phyloP scores from a whole-genome alignment of 2,888 invertebrate species.

The Hermaeophaga mercurialis region DNA sequence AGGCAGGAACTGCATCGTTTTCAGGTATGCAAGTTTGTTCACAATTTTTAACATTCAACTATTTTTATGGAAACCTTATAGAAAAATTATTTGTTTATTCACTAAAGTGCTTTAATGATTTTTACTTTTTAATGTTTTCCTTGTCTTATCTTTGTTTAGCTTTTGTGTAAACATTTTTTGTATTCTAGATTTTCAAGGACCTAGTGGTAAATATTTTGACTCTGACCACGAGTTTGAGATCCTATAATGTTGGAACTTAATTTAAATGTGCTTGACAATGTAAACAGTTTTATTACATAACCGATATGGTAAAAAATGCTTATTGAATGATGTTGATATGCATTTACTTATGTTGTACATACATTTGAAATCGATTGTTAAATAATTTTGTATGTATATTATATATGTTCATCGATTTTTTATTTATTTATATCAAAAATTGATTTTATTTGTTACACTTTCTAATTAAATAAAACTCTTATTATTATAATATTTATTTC shows the following conservation, averaged over 20 bases:
- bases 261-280: conserved; percentile 4
- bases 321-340: conserved; percentile 26
- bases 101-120: too few species aligned
- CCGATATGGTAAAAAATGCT: conserved; percentile 13
- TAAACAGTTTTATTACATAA: conserved; percentile 9
- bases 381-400: conserved; percentile 30
- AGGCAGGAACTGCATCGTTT: conserved; percentile 37
- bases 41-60: too few species aligned
- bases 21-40: too few species aligned
- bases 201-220: conserved; percentile 65
- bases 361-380: conserved; percentile 19
- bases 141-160: too few species aligned
- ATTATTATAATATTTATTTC: conserved; percentile 57
- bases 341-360: conserved; percentile 32
- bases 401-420: conserved; percentile 24
- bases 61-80: too few species aligned
- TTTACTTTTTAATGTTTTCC: background rate
- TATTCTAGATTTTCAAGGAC: conserved; percentile 64
- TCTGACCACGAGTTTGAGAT: conserved; percentile 86
- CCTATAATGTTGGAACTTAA: conserved; percentile 59
- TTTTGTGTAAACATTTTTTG: background rate
- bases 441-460: conserved; percentile 23
- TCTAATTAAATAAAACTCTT: conserved; percentile 24
- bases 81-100: too few species aligned
- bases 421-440: conserved; percentile 23